A percentile compares a stretch with the other conserved stretches of the same genome.
Conservation (phyloP, 2,797 vertebrate species). For the Tenualosa thibaudeaui region DNA sequence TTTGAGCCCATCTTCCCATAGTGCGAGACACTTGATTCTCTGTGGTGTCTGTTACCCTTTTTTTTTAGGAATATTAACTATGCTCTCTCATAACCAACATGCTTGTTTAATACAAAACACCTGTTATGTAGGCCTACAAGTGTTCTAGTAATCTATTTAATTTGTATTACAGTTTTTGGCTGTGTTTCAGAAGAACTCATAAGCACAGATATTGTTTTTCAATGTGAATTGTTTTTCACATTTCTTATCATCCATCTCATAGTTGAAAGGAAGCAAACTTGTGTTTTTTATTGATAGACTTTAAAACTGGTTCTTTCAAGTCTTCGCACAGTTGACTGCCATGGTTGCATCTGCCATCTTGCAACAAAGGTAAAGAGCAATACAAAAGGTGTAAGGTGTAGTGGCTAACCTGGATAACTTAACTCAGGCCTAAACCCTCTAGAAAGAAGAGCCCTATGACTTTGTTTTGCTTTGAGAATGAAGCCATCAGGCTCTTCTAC, state of each 20-base stretch:
- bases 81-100: background rate
- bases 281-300: background rate
- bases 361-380: no score
- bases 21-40: conserved; percentile 61
- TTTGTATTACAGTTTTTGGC: background rate
- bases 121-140: background rate
- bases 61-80: conserved; percentile 65
- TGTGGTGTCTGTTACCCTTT: conserved; percentile 63
- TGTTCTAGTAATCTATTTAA: background rate
- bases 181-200: background rate
- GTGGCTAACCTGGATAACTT: no score
- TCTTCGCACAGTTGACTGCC: background rate
- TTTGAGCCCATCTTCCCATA: conserved; percentile 68
- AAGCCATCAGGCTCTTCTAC: no score
- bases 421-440: no score
- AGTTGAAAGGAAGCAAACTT: background rate
- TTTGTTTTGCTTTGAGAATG: no score
- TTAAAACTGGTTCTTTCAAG: background rate
- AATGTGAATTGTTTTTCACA: background rate
- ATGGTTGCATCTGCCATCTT: background rate
- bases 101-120: background rate
- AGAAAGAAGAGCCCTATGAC: no score
- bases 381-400: no score
- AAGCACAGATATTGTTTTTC: background rate
- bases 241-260: background rate